A percentile compares a stretch with the other conserved stretches of the same genome.
Evolutionary conservation across 2,797 vertebrate genomes (phyloP).

Genomic region (Malacoraja senta): DNA sequence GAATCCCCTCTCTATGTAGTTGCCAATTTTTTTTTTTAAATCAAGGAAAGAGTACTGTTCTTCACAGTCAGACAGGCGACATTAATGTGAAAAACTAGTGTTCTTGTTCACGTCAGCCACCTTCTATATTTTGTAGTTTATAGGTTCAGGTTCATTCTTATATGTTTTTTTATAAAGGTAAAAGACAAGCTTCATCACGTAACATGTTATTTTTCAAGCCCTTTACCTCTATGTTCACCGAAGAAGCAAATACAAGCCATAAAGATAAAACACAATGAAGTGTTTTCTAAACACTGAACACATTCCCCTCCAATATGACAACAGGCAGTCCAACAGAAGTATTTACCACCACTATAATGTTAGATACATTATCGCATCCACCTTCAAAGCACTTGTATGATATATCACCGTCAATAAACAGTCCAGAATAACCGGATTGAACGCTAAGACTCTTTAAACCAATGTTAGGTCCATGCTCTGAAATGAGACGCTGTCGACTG

Average conservation of each 20-base stretch:
- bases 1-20: neutral
- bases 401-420: slow-evolving; percentile 45
- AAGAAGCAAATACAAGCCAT: neutral
- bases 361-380: neutral
- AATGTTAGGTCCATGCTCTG: slow-evolving; percentile 55
- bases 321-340: neutral
- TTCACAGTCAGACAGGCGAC: neutral
- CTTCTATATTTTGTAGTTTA: neutral
- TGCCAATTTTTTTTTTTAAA: neutral
- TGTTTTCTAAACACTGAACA: neutral
- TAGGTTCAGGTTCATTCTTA: neutral
- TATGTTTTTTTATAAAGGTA: neutral
- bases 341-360: neutral
- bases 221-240: neutral
- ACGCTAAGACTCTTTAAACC: slow-evolving; percentile 65
- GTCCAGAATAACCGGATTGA: slow-evolving; percentile 42
- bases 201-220: neutral
- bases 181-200: neutral
- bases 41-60: neutral
- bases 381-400: neutral
- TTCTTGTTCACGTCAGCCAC: neutral
- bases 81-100: neutral
- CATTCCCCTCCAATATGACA: neutral
- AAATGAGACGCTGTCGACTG: slow-evolving; percentile 47
- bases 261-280: neutral